Evolutionary conservation across 2,888 invertebrate genomes (phyloP).

Genomic region (Sturmia bella): DNA sequence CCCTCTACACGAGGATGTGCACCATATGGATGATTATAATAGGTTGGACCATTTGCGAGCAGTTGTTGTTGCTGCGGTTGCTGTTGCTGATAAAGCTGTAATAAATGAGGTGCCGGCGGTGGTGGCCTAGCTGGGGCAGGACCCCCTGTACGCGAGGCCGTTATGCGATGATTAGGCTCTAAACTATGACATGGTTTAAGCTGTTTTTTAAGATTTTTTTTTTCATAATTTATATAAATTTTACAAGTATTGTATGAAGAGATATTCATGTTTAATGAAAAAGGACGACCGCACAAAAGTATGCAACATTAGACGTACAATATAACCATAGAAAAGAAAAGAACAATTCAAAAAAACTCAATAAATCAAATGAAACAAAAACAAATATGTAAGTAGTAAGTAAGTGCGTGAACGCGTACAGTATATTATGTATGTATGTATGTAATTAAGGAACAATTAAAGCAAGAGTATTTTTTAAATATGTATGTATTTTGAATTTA

Average conservation of each 20-base stretch:
- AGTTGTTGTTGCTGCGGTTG: conserved; percentile 39
- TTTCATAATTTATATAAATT: conserved; percentile 67
- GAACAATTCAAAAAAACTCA: conserved; percentile 70
- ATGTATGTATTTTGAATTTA: conserved; percentile 34
- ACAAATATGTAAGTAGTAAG: conserved; percentile 47
- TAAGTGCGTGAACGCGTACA: background rate
- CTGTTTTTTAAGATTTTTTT: conserved; percentile 73
- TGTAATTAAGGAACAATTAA: conserved; percentile 41
- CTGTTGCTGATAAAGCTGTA: conserved; percentile 70
- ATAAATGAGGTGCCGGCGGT: conserved; percentile 70
- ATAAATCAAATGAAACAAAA: conserved; percentile 46
- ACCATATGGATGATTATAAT: conserved; percentile 78
- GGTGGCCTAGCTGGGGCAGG: conserved; percentile 71
- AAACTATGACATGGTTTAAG: conserved; percentile 79
- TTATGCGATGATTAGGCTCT: conserved; percentile 74
- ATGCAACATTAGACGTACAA: conserved; percentile 70
- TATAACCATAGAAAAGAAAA: conserved; percentile 72
- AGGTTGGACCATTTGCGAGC: conserved; percentile 72
- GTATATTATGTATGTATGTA: too few relatives aligned
- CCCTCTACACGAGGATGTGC: conserved; percentile 70
- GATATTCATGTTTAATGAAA: conserved; percentile 66
- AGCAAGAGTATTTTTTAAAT: conserved; percentile 57
- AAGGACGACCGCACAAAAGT: conserved; percentile 66
- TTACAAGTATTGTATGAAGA: conserved; percentile 66
- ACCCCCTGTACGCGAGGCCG: conserved; percentile 69